Conservation (phyloP, 1,140 invertebrate genomes). For the Laupala kohalensis region DNA sequence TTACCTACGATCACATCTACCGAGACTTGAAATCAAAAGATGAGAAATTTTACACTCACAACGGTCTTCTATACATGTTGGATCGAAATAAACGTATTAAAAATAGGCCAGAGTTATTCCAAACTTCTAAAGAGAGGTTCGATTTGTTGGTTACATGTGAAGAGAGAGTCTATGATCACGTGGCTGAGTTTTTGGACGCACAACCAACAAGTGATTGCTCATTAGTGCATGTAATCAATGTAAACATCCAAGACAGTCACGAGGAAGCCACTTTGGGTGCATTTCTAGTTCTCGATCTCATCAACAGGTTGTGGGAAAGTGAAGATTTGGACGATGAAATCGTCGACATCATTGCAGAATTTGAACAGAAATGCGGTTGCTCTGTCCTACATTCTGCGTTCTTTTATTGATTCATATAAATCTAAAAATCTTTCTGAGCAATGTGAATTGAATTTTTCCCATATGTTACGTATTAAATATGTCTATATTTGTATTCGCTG, state of each 20-base stretch:
- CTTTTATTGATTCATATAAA: conserved; percentile 60
- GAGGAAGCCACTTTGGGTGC: conserved; percentile 99
- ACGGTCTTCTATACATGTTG: conserved; percentile 96
- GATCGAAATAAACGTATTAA: conserved; percentile 96
- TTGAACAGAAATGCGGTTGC: conserved; percentile 78
- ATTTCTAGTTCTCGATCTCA: conserved; percentile 93
- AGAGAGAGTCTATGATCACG: conserved; percentile 96
- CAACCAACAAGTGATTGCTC: conserved; percentile 53
- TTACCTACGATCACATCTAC: conserved; percentile 94
- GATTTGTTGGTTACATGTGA: conserved; percentile 96
- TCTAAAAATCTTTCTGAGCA: too few species aligned
- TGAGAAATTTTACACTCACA: conserved; percentile 90
- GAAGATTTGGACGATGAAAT: conserved; percentile 97
- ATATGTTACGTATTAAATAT: too few species aligned
- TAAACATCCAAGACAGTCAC: conserved; percentile 99
- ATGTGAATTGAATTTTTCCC: too few species aligned
- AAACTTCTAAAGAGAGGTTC: conserved; percentile 79
- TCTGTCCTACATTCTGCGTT: conserved; percentile 83
- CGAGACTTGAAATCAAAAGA: conserved; percentile 83
- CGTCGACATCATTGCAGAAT: conserved; percentile 90
- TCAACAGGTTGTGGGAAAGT: conserved; percentile 73
- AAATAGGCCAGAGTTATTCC: conserved; percentile 85
- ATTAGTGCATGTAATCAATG: conserved; percentile 92
- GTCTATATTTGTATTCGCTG: too few species aligned
- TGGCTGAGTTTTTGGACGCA: conserved; percentile 37